These are phyloP conservation scores for Hemibagrus wyckioides DNA, from an alignment of 2,113 vertebrate genomes.

Conservation along the genomic window DNA sequence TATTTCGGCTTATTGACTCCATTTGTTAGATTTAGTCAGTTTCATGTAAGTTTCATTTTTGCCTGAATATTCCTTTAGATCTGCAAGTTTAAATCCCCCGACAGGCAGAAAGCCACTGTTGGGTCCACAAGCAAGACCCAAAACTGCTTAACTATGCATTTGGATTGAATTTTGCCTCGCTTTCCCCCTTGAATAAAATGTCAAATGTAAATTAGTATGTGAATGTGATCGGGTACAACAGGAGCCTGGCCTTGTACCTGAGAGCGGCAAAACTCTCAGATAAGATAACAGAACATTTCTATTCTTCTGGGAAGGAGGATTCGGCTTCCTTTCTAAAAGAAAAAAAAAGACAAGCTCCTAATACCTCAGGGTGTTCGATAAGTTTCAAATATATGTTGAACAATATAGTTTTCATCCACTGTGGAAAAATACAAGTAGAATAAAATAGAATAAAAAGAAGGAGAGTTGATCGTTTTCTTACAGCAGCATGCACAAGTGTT, in stretches of 20 bases:
- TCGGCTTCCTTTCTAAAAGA: not conserved
- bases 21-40: not conserved
- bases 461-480: not conserved
- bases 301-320: not conserved
- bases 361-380: not conserved
- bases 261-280: not conserved
- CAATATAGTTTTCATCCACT: not conserved
- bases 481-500: not conserved
- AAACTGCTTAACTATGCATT: slow-evolving; percentile 20
- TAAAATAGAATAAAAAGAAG: not conserved
- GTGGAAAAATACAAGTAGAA: not conserved
- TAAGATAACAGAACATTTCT: not conserved
- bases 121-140: not conserved
- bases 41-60: not conserved
- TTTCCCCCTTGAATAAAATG: slow-evolving; percentile 4
- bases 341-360: not conserved
- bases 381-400: not conserved
- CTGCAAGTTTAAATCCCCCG: not conserved
- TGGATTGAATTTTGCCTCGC: slow-evolving; percentile 4
- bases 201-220: slow-evolving; percentile 19
- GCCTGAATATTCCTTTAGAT: not conserved
- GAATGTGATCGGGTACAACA: slow-evolving; percentile 4
- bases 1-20: not conserved
- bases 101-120: slow-evolving; percentile 9
- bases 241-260: not conserved